Evolutionary conservation across 1,140 invertebrate genomes (phyloP).

Genomic region (Drosophila orosa): DNA sequence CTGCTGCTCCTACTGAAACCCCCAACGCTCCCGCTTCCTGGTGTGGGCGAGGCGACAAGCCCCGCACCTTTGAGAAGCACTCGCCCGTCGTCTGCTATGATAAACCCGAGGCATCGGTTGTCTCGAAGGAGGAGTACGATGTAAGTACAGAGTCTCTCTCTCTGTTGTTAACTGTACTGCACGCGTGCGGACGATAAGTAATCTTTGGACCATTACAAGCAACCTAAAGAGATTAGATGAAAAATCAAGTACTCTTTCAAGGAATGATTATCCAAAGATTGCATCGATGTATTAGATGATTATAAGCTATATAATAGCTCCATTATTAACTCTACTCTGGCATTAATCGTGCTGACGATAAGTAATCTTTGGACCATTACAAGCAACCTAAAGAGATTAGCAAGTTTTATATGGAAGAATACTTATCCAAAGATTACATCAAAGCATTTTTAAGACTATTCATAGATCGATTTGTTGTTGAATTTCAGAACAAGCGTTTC

Average conservation of each 20-base stretch:
- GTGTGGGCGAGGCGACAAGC: constrained; percentile 66
- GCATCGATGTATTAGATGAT: background rate
- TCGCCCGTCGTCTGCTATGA: constrained; percentile 83
- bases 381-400: background rate
- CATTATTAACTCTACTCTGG: too few species aligned
- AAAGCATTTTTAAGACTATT: background rate
- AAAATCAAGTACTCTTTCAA: background rate
- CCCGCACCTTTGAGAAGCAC: constrained; percentile 62
- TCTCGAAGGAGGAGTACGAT: constrained; percentile 77
- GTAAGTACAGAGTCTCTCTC: constrained; percentile 13
- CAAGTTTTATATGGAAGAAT: background rate
- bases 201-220: background rate
- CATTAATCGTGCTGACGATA: background rate
- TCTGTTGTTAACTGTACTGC: too few species aligned
- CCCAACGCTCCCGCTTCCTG: constrained; percentile 47
- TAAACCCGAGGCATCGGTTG: constrained; percentile 72
- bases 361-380: background rate
- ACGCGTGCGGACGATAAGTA: too few species aligned
- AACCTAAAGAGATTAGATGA: background rate
- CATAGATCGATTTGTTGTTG: background rate
- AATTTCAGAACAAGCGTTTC: constrained; percentile 62
- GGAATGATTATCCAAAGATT: background rate
- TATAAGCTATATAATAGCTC: too few species aligned
- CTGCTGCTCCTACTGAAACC: constrained; percentile 5
- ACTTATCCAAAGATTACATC: constrained; percentile 1